Percentiles rank a stretch among this genome's conserved stretches.
Conservation (phyloP, 2,113 vertebrate genomes). For the Chascanopsetta lugubris region DNA sequence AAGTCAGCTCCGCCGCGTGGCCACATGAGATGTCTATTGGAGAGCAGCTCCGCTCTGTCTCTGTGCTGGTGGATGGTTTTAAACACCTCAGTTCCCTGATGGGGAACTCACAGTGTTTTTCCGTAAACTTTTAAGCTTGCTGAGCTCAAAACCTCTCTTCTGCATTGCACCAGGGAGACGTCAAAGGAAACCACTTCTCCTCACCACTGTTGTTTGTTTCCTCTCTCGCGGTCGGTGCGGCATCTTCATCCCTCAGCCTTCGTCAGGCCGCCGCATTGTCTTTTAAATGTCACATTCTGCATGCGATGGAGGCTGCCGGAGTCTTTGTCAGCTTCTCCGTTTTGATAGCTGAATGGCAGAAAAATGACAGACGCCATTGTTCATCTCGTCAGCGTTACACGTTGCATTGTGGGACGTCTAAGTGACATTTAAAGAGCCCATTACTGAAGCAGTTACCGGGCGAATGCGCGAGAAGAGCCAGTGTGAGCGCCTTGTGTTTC, state of each 20-base stretch:
- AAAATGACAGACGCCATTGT: constrained; percentile 44
- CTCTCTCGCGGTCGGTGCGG: constrained; percentile 6
- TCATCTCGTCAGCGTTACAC: constrained; percentile 29
- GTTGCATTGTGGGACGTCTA: constrained; percentile 25
- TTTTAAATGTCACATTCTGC: constrained; percentile 47
- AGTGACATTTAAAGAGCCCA: constrained; percentile 24
- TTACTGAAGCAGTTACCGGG: neutral
- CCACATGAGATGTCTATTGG: constrained; percentile 5
- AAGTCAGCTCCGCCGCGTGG: no score
- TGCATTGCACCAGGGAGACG: constrained; percentile 25
- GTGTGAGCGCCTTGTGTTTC: constrained; percentile 1
- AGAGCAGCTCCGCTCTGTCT: neutral
- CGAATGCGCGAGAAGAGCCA: neutral
- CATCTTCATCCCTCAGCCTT: constrained; percentile 5
- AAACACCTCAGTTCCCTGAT: constrained; percentile 10
- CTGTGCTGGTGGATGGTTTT: constrained; percentile 4
- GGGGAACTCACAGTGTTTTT: neutral
- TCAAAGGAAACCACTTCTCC: constrained; percentile 2
- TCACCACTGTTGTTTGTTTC: neutral
- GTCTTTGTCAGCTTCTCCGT: constrained; percentile 38
- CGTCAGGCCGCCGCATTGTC: constrained; percentile 24
- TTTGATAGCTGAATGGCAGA: neutral
- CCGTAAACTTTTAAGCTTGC: neutral
- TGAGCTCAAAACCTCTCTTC: constrained; percentile 35
- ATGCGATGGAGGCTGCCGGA: constrained; percentile 29